Base-by-base conservation (phyloP, 2,113 vertebrate genomes). In the Dascyllus trimaculatus region DNA sequence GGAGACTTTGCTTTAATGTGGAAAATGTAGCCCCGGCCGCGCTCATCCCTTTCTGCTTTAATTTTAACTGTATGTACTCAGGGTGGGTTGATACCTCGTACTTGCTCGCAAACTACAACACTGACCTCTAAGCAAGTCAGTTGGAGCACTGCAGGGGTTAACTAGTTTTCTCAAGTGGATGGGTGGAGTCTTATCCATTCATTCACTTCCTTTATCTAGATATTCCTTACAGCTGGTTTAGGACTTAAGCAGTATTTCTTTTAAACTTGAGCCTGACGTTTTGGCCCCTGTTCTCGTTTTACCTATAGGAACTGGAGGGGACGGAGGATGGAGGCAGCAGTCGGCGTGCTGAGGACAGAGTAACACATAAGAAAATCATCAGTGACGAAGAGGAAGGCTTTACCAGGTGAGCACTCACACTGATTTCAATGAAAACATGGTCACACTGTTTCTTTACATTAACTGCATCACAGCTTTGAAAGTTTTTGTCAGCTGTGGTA, bases 381-480 rank as follows among this genome's bases (percentile, higher is more conserved):
- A 64, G 64, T 6, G 67, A 92, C 21, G 77, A 91, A 25, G 86
- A 81, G 48, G 82, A 76, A 18, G 29, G 58, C 26, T 81, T 56
- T 0, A 19, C 24, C 65, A 94, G 94, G 95, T 95, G 82, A 85
- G 81, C 32, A 13, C 13, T 79, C 18, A 29, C 3, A 53, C 8
- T 17, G 19, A 15, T 25, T 15, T 21, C 43, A 1, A n/a, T 24
- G 2, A 15, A 25, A 21, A 4, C 6, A 3, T 22, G 7, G 15
- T 35, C 1, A 1, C 17, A 2, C 1, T 1, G 3, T 65, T 80
- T 52, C 22, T 45, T 45, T 21, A 11, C 7, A 15, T 38, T 53
- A 48, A 22, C 11, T 43, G 5, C 54, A 49, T 58, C 73, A 40
- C 45, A 22, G 0, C 26, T 26, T 38, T 48, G 11, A 62, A 21